These are phyloP conservation scores for Caenorhabditis virilis DNA, from an alignment of 2,888 invertebrate species.

Conservation along the genomic window DNA sequence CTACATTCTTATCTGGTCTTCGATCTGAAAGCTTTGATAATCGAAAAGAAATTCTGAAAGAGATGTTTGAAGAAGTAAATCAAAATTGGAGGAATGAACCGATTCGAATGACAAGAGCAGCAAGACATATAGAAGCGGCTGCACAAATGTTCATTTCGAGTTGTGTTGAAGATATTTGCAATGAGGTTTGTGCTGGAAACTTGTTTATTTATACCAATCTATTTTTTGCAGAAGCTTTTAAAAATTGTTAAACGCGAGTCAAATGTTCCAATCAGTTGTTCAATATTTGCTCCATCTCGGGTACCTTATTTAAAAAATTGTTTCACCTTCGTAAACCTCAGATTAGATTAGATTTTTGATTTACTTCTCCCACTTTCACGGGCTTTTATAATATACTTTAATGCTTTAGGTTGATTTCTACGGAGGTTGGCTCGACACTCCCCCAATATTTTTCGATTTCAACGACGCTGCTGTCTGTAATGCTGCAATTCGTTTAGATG, in stretches of 20 bases:
- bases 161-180: conserved; percentile 12
- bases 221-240: too few relatives aligned
- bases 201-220: too few relatives aligned
- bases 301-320: too few relatives aligned
- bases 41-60: background rate
- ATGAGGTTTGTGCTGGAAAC: too few relatives aligned
- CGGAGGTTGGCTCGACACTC: conserved; percentile 75
- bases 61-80: background rate
- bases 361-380: too few relatives aligned
- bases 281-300: too few relatives aligned
- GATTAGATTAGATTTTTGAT: too few relatives aligned
- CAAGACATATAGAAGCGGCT: conserved; percentile 73
- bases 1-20: background rate
- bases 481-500: conserved; percentile 71
- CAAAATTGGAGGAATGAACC: conserved; percentile 70
- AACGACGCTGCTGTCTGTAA: conserved; percentile 71
- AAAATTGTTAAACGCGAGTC: too few relatives aligned
- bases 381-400: too few relatives aligned
- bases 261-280: too few relatives aligned
- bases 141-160: conserved; percentile 56
- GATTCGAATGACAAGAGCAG: conserved; percentile 71
- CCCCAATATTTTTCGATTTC: conserved; percentile 74
- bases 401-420: conserved; percentile 40
- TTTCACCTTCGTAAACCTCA: too few relatives aligned
- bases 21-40: background rate